Percentiles rank a stretch among this genome's conserved stretches.
These are phyloP conservation scores for Otus sunia DNA, from an alignment of 2,113 vertebrate genomes.

Conservation along the genomic window DNA sequence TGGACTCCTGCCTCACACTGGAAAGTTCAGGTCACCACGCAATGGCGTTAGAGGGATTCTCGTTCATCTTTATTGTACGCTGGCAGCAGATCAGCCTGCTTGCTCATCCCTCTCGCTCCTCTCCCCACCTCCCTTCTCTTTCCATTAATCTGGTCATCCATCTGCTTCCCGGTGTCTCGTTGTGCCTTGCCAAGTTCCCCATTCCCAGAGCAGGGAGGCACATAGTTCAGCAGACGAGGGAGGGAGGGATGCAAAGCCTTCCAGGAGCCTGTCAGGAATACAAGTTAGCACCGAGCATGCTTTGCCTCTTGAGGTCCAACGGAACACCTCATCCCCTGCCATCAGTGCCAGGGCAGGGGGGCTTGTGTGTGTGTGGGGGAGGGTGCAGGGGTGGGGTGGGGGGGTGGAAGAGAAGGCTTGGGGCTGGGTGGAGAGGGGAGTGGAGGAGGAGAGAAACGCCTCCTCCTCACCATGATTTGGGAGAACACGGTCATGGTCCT, in stretches of 20 bases:
- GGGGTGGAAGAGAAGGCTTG: not conserved
- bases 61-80: not conserved
- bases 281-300: not conserved
- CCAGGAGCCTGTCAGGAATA: conserved; percentile 50
- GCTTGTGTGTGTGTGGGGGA: not conserved
- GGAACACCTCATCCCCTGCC: conserved; percentile 69
- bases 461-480: not conserved
- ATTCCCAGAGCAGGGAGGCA: not conserved
- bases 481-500: not conserved
- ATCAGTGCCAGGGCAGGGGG: conserved; percentile 15
- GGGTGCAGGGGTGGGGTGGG: not conserved
- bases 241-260: conserved; percentile 40
- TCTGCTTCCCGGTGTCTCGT: conserved; percentile 8
- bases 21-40: conserved; percentile 1
- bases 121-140: not conserved
- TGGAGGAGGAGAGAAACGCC: not conserved
- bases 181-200: conserved; percentile 54
- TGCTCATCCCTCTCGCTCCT: not conserved
- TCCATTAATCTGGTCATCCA: conserved; percentile 17
- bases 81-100: not conserved
- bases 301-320: conserved; percentile 5
- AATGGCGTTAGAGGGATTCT: not conserved
- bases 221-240: not conserved
- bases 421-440: conserved; percentile 1
- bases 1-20: not conserved